Percentiles rank a stretch among this genome's conserved stretches.
Evolutionary conservation across 1,140 invertebrate genomes (phyloP).

Genomic region (Drosophila ananassae): DNA sequence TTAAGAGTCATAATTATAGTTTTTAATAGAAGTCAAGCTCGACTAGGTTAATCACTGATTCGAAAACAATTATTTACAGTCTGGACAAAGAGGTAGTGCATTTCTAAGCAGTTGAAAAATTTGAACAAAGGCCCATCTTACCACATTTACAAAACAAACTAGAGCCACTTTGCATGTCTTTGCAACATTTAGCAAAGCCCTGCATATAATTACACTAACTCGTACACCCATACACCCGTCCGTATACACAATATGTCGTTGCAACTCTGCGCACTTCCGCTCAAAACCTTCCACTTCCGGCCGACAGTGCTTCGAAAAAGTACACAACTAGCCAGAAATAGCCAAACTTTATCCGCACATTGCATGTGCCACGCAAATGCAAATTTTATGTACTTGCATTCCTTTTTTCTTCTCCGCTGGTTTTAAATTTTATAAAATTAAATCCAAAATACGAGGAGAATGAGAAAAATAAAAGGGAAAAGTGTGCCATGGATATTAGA

Average conservation of each 20-base stretch:
- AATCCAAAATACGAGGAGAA: constrained; percentile 6
- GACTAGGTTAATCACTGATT: constrained; percentile 33
- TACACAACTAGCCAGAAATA: constrained; percentile 58
- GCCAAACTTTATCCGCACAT: constrained; percentile 57
- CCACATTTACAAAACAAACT: constrained; percentile 57
- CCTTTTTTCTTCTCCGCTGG: constrained; percentile 7
- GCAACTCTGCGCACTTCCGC: constrained; percentile 71
- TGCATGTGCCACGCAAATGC: constrained; percentile 71
- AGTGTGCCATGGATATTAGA: constrained; percentile 11
- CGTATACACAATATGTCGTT: constrained; percentile 52
- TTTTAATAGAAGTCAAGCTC: constrained; percentile 25
- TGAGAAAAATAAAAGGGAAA: constrained; percentile 35
- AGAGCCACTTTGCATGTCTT: constrained; percentile 50
- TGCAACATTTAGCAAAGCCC: constrained; percentile 56
- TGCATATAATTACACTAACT: constrained; percentile 60
- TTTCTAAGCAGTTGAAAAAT: constrained; percentile 12
- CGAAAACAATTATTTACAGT: constrained; percentile 45
- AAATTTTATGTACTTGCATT: constrained; percentile 35
- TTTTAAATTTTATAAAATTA: constrained; percentile 40
- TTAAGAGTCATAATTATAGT: constrained; percentile 62
- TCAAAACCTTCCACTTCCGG: constrained; percentile 77
- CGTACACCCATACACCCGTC: constrained; percentile 27
- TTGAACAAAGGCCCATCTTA: background rate
- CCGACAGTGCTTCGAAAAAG: constrained; percentile 47
- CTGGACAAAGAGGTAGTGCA: background rate